phyloP scores from a whole-genome alignment of 2,888 invertebrate genomes.

The Liodrosophila aerea region DNA sequence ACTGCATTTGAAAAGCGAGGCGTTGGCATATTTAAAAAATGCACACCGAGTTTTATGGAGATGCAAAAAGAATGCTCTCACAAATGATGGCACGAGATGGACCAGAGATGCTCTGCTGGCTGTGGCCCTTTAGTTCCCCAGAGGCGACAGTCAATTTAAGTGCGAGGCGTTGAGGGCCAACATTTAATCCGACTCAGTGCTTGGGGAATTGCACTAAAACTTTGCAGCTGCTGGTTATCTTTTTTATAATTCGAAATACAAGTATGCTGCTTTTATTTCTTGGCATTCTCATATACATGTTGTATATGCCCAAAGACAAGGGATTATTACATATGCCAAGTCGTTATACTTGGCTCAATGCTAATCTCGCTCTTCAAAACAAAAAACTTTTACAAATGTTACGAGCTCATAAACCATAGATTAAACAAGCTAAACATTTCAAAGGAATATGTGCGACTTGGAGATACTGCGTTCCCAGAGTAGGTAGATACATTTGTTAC shows the following conservation, averaged over 20 bases:
- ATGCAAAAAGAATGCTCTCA: slow-evolving; percentile 9
- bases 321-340: background rate
- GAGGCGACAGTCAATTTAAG: slow-evolving; percentile 50
- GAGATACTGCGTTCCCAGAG: background rate
- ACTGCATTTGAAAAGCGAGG: slow-evolving; percentile 63
- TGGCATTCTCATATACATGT: too few species aligned
- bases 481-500: too few species aligned
- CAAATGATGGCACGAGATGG: slow-evolving; percentile 18
- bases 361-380: slow-evolving; percentile 11
- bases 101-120: background rate
- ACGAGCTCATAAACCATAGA: slow-evolving; percentile 21
- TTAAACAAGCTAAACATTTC: slow-evolving; percentile 2
- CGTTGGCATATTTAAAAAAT: slow-evolving; percentile 5
- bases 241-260: background rate
- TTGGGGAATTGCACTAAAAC: too few species aligned
- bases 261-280: background rate
- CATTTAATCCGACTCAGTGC: slow-evolving; percentile 11
- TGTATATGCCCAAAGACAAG: too few species aligned
- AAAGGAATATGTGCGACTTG: background rate
- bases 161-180: slow-evolving; percentile 8
- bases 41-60: slow-evolving; percentile 10
- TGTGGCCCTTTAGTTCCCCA: slow-evolving; percentile 35
- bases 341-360: slow-evolving; percentile 9
- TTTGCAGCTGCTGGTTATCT: background rate
- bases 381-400: slow-evolving; percentile 15